Base-by-base conservation (phyloP, 1,140 invertebrate genomes). In the Hylyphantes graminicola region DNA sequence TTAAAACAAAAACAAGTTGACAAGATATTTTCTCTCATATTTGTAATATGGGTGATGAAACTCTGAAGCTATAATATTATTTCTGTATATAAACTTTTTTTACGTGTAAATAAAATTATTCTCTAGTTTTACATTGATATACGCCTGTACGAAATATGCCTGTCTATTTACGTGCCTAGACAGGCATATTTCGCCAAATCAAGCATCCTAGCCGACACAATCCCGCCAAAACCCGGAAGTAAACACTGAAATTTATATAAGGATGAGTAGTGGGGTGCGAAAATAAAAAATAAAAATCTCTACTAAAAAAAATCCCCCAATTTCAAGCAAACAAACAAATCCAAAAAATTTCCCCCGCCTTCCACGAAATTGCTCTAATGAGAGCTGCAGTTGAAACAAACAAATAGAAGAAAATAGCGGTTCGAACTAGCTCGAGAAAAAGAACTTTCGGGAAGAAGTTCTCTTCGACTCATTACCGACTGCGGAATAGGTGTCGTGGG, bases 321-420 rank as follows among this genome's bases (percentile, higher is more conserved):
- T 7, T 11, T 53, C 9, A 57, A 12, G 15, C n/a, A 57, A 50
- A 15, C 11, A 53, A 54, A 21, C 55, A 55, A 74, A 61, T 61
- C 57, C 12, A 15, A 21, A n/a, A 53, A 8, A 80, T 59, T 63
- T 76, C 67, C 21, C 53, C 65, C 17, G 64, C 59, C 70, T 70
- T 80, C 70, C 65, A 53, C 54, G 77, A 80, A 80, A 80, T 80
- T 80, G 63, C 77, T 70, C 77, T 80, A 80, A 80, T 80, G 77
- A 80, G 77, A 70, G 68, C 51, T 48, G 19, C 19, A 19, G 48
- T n/a, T 59, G 68, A 70, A 70, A 53, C 68, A 70, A 59, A 70
- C 54, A n/a, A n/a, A n/a, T n/a, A 59, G 21, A 50, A 8, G 48
- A 57, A 63, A 76, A 61, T 12, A 59, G 57, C 35, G 57, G 12